Percentiles rank a stretch among this genome's conserved stretches.
Evolutionary conservation across 2,888 invertebrate genomes (phyloP).

Genomic region (Chalcosyrphus nemorum): DNA sequence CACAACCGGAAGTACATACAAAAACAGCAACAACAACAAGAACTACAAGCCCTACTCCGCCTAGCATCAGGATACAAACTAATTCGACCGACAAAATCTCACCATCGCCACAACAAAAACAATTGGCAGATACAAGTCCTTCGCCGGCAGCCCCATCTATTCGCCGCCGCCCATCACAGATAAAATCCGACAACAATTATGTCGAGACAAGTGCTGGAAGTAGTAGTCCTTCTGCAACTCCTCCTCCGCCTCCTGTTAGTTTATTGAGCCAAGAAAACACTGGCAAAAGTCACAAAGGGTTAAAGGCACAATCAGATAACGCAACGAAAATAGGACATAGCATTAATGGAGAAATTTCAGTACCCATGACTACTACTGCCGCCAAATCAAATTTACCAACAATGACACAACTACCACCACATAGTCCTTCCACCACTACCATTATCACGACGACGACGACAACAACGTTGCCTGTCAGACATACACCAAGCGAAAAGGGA

Average conservation of each 20-base stretch:
- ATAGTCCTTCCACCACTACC: constrained; percentile 1
- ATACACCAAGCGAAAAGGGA: constrained; percentile 15
- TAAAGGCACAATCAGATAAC: constrained; percentile 65
- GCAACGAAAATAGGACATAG: constrained; percentile 36
- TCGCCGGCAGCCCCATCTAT: constrained; percentile 38
- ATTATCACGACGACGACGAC: neutral
- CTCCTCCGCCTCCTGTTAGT: constrained; percentile 17
- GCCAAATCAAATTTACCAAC: constrained; percentile 58
- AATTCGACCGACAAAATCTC: constrained; percentile 50
- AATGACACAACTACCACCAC: neutral
- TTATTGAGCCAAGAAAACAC: constrained; percentile 64
- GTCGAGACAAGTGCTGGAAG: constrained; percentile 63
- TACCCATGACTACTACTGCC: constrained; percentile 37
- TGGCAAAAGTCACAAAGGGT: constrained; percentile 67
- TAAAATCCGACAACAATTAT: constrained; percentile 74
- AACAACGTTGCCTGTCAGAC: constrained; percentile 20
- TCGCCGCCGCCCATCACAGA: constrained; percentile 57
- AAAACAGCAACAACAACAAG: constrained; percentile 49
- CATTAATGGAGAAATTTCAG: constrained; percentile 44
- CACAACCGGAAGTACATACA: constrained; percentile 52
- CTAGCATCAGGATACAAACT: constrained; percentile 36
- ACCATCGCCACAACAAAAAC: constrained; percentile 61
- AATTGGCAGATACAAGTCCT: constrained; percentile 74
- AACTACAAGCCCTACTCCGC: constrained; percentile 66
- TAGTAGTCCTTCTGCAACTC: neutral